phyloP scores from a whole-genome alignment of 1,140 invertebrate species.

The Heliothis subflexa region DNA sequence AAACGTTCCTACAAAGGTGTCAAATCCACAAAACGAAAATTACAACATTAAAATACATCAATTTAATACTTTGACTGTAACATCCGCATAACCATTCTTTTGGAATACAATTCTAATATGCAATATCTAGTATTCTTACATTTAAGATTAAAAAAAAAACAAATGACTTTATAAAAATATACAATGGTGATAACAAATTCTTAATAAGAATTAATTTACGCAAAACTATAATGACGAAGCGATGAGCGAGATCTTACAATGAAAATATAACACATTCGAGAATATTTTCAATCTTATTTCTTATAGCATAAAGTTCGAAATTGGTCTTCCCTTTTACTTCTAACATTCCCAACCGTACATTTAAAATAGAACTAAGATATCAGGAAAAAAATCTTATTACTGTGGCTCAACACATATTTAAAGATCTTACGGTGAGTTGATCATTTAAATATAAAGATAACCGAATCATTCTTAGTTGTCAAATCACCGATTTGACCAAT shows the following conservation, averaged over 20 bases:
- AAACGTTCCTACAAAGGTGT: too few relatives aligned
- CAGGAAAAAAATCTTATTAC: too few relatives aligned
- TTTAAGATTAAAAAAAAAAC: conserved; percentile 71
- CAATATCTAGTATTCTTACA: conserved; percentile 60
- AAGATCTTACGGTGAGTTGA: too few relatives aligned
- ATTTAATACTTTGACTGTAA: conserved; percentile 64
- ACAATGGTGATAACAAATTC: conserved; percentile 46
- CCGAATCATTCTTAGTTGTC: too few relatives aligned
- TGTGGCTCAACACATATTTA: too few relatives aligned
- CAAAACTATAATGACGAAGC: conserved; percentile 14
- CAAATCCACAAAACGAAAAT: background rate
- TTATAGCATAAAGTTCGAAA: background rate
- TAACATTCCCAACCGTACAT: too few relatives aligned
- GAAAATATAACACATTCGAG: background rate
- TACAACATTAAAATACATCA: conserved; percentile 38
- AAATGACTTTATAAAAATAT: conserved; percentile 78
- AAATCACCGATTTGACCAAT: too few relatives aligned
- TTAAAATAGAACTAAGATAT: too few relatives aligned
- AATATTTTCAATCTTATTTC: too few relatives aligned
- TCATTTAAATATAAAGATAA: too few relatives aligned
- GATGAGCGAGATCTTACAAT: background rate
- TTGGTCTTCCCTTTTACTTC: too few relatives aligned
- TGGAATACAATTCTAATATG: conserved; percentile 76
- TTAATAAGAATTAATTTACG: conserved; percentile 15
- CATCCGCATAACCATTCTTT: conserved; percentile 65